Evolutionary conservation across 1,140 invertebrate species (phyloP).

Genomic region (Ganaspis sp.): DNA sequence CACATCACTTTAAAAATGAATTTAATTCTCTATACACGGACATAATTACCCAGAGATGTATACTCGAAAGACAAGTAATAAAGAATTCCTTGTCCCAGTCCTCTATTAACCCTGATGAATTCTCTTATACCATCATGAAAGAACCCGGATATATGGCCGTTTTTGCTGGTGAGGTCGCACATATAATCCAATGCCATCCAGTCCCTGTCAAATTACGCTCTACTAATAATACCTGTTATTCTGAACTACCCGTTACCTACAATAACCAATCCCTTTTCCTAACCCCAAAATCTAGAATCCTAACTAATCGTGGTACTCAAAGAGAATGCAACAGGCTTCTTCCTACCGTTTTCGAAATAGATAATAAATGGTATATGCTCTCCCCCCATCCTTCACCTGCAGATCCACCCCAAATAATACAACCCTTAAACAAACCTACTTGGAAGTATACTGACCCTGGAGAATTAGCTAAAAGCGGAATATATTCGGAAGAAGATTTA

Average conservation of each 20-base stretch:
- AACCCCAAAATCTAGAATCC: too few species aligned
- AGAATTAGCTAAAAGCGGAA: too few species aligned
- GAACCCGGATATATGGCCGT: slow-evolving; percentile 50
- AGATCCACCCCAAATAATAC: slow-evolving; percentile 41
- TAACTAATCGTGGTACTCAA: too few species aligned
- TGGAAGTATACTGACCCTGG: too few species aligned
- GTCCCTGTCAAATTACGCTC: slow-evolving; percentile 35
- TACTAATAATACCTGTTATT: too few species aligned
- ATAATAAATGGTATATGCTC: too few species aligned
- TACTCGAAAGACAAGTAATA: slow-evolving; percentile 45
- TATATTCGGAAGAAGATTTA: too few species aligned
- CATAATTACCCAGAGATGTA: slow-evolving; percentile 44
- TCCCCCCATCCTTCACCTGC: too few species aligned
- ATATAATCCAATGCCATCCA: slow-evolving; percentile 50
- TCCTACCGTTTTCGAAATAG: too few species aligned
- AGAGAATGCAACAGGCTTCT: too few species aligned
- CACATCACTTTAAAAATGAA: slow-evolving; percentile 22
- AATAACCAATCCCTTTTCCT: too few species aligned
- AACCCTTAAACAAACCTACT: slow-evolving; percentile 42
- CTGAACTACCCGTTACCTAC: too few species aligned
- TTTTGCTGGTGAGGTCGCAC: slow-evolving; percentile 50
- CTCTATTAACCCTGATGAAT: slow-evolving; percentile 45
- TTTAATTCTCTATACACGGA: slow-evolving; percentile 9
- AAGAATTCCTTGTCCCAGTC: slow-evolving; percentile 40
- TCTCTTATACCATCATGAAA: slow-evolving; percentile 53